Percentiles rank a stretch among this genome's conserved stretches.
Evolutionary conservation across 2,888 invertebrate genomes (phyloP).

Genomic region (Caenorhabditis drosophilae): DNA sequence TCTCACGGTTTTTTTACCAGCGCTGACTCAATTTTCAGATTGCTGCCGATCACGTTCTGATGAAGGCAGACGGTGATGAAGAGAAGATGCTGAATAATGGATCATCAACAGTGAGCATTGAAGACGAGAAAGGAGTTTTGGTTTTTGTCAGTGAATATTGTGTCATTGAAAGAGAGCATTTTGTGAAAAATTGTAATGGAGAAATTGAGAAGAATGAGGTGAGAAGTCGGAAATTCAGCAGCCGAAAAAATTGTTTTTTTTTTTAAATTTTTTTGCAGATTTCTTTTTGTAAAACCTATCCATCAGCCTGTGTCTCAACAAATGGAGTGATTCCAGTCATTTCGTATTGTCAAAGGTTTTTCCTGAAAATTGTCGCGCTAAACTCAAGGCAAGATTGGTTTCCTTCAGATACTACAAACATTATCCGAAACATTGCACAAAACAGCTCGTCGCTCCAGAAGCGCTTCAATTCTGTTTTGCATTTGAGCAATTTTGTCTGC

Average conservation of each 20-base stretch:
- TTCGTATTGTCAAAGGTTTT: conserved; percentile 45
- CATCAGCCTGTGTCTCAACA: conserved; percentile 42
- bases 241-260: background rate
- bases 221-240: background rate
- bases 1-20: too few relatives aligned
- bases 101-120: conserved; percentile 4
- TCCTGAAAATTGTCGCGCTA: too few relatives aligned
- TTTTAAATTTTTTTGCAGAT: conserved; percentile 23
- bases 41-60: background rate
- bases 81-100: too few relatives aligned
- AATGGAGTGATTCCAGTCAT: conserved; percentile 48
- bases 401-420: conserved; percentile 44
- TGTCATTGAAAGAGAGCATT: conserved; percentile 46
- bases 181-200: conserved; percentile 47
- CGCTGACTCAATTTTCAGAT: too few relatives aligned
- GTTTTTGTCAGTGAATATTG: conserved; percentile 54
- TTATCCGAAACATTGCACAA: conserved; percentile 45
- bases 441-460: conserved; percentile 17
- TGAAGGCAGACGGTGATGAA: background rate
- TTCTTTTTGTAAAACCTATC: conserved; percentile 48
- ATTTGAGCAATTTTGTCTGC: conserved; percentile 51
- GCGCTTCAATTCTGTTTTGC: conserved; percentile 51
- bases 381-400: too few relatives aligned
- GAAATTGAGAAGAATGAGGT: conserved; percentile 38
- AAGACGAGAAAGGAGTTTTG: conserved; percentile 44